Evolutionary conservation across 2,888 invertebrate genomes (phyloP), one percentile per base, ranked within the genome.

Genomic region (Caenorhabditis virilis): DNA sequence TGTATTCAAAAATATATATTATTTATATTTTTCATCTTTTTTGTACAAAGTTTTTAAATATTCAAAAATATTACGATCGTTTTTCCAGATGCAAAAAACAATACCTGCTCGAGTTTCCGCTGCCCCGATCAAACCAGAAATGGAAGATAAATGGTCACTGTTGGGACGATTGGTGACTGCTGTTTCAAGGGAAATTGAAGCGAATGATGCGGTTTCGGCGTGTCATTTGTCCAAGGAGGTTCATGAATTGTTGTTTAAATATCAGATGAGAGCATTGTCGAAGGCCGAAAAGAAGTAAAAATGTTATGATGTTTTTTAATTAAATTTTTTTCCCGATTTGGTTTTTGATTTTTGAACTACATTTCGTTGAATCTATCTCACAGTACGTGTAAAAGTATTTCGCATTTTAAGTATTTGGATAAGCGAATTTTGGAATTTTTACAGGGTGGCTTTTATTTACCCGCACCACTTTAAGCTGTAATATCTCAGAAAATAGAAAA

Each of bases 91-190:
- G 38, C 38, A 38, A n/a, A 7, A 38, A n/a, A 16, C 38, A 16
- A 38, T 38, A 9, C 9, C 38, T 7, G 38, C 38, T 11, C 6
- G 6, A 16, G n/a, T 18, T 16, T n/a, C n/a, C n/a, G 18, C 9
- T 11, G 18, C 9, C 6, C 30, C 7, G 13, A 9, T 30, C 7
- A 30, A 30, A 30, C 6, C 6, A 9, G 30, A 39, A 20, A n/a
- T n/a, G n/a, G 56, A 56, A 2, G 56, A 57, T 18, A 63, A 58
- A 41, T 63, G 63, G 63, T 20, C 39, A 2, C 30, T 53, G 15
- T 13, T 63, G 5, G 63, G 63, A 51, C 2, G 38, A 35, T 18
- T 63, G 23, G 20, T 63, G 6, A 18, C 48, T 9, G 27, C 33
- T n/a, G 22, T 36, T 35, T 47, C 53, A 33, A 53, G 63, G 3